These are phyloP conservation scores for Okamejei kenojei DNA, from an alignment of 2,797 vertebrate species.

Conservation along the genomic window DNA sequence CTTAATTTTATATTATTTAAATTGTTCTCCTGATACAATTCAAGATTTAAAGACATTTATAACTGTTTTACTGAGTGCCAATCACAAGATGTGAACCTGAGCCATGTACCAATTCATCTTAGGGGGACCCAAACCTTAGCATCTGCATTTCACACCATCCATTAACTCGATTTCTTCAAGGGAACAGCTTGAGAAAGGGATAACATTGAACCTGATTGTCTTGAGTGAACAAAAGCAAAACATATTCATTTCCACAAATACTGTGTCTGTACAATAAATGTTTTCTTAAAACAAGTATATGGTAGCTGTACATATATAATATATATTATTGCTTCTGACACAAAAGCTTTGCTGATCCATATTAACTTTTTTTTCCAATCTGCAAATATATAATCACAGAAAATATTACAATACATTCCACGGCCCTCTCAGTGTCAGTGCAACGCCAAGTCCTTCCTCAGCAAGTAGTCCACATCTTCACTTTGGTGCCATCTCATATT, in stretches of 20 bases:
- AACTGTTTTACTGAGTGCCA: neutral
- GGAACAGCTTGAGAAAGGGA: neutral
- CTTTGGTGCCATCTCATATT: conserved; percentile 77
- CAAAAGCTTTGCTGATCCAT: conserved; percentile 33
- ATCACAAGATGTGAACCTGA: neutral
- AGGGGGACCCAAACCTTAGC: neutral
- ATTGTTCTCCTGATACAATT: neutral
- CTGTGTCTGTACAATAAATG: conserved; percentile 33
- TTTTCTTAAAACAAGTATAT: conserved; percentile 30
- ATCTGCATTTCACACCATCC: neutral
- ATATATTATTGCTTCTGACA: conserved; percentile 39
- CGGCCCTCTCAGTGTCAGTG: conserved; percentile 12
- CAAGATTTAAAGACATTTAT: neutral
- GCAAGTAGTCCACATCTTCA: conserved; percentile 42
- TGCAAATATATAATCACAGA: conserved; percentile 28
- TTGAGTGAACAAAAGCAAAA: conserved; percentile 21
- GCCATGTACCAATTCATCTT: neutral
- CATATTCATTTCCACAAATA: conserved; percentile 14
- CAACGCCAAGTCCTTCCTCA: conserved; percentile 48
- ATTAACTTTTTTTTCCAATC: conserved; percentile 14
- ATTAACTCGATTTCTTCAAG: conserved; percentile 5
- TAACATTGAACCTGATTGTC: conserved; percentile 28
- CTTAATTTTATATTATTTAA: neutral
- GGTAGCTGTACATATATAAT: conserved; percentile 38
- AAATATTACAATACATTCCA: conserved; percentile 32